These are phyloP conservation scores for Cerastoderma edule DNA, from an alignment of 2,888 invertebrate species.

Conservation along the genomic window DNA sequence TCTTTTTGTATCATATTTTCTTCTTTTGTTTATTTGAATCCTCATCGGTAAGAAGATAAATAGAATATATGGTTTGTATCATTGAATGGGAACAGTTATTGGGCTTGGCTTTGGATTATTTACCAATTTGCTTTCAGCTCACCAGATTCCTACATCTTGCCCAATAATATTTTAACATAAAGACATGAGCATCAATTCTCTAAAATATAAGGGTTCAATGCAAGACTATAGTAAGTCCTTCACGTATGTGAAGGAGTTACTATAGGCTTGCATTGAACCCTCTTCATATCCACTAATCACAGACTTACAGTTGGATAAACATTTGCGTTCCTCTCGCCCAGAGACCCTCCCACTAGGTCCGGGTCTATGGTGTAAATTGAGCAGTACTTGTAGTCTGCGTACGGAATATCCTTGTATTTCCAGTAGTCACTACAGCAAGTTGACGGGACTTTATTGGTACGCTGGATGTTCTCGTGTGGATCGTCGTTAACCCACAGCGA, in stretches of 20 bases:
- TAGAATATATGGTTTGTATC: too few relatives aligned
- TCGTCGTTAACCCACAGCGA: slow-evolving; percentile 69
- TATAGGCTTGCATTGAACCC: too few relatives aligned
- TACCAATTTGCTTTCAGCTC: too few relatives aligned
- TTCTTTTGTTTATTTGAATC: too few relatives aligned
- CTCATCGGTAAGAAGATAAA: too few relatives aligned
- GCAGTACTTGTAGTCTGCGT: slow-evolving; percentile 54
- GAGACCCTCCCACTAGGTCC: slow-evolving; percentile 19
- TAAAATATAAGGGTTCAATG: too few relatives aligned
- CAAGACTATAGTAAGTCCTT: too few relatives aligned
- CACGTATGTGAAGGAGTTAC: too few relatives aligned
- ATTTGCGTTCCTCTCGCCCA: slow-evolving; percentile 43
- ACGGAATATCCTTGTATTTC: slow-evolving; percentile 61
- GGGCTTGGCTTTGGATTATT: too few relatives aligned
- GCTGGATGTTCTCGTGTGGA: slow-evolving; percentile 14
- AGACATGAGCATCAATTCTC: neutral
- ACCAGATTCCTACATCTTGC: too few relatives aligned
- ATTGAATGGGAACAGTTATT: too few relatives aligned
- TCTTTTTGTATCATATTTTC: slow-evolving; percentile 66
- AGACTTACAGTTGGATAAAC: slow-evolving; percentile 55
- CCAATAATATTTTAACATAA: too few relatives aligned
- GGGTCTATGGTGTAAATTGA: slow-evolving; percentile 45
- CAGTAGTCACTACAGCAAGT: slow-evolving; percentile 75
- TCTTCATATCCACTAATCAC: neutral
- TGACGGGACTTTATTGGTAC: slow-evolving; percentile 64